Percentiles rank a stretch among this genome's conserved stretches.
phyloP scores from a whole-genome alignment of 37 sponge, comb jelly and placozoan genomes.

The Halichondria panicea region DNA sequence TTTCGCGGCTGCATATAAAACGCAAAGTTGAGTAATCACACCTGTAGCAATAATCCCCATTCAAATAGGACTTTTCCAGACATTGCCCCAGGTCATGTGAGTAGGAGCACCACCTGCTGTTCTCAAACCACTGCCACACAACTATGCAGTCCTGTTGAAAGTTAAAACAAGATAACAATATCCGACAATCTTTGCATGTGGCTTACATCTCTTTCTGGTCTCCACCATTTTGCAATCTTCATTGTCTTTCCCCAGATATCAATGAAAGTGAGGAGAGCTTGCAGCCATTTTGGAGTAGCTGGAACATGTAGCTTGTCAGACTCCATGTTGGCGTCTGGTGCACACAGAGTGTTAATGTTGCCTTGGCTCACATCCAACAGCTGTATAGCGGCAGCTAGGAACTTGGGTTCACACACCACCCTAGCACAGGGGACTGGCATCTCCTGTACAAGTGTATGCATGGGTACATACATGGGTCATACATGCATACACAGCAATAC shows the following conservation, averaged over 20 bases:
- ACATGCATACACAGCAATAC: no score
- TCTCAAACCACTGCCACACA: slow-evolving; percentile 91
- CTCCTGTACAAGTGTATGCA: slow-evolving; percentile 36
- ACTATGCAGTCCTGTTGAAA: slow-evolving; percentile 16
- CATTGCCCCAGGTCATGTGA: slow-evolving; percentile 36
- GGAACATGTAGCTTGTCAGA: background rate
- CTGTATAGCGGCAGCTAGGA: slow-evolving; percentile 13
- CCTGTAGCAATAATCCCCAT: slow-evolving; percentile 35
- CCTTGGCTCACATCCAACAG: slow-evolving; percentile 32
- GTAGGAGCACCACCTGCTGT: slow-evolving; percentile 67
- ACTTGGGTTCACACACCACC: slow-evolving; percentile 37
- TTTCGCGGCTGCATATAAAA: no score
- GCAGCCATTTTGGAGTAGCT: slow-evolving; percentile 60
- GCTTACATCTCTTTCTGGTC: slow-evolving; percentile 16
- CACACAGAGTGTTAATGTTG: background rate
- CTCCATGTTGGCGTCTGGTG: background rate
- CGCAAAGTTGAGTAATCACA: no score
- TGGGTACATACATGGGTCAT: no score
- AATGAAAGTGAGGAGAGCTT: slow-evolving; percentile 62
- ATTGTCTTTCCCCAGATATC: slow-evolving; percentile 72
- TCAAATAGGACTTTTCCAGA: slow-evolving; percentile 60
- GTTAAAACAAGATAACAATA: background rate
- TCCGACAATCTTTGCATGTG: no score
- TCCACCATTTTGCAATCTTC: slow-evolving; percentile 3
- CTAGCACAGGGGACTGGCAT: slow-evolving; percentile 61